Base-by-base conservation (phyloP, 2,797 vertebrate species). In the Sandelia bainsii region DNA sequence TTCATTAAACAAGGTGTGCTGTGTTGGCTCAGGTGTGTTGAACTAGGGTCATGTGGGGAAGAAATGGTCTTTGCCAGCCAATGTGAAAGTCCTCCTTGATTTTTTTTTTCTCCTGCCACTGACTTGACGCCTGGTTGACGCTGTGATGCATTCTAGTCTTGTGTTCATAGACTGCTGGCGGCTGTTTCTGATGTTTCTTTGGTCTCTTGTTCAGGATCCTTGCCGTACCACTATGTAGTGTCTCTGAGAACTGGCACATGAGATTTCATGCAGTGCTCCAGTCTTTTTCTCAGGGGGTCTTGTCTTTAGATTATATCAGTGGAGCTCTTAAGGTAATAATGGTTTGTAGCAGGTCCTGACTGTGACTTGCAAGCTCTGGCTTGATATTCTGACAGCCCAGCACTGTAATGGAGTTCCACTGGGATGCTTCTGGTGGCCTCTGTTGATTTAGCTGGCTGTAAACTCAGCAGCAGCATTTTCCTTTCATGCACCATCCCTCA, bases 301-400 rank as follows among this genome's bases (percentile, higher is more conserved):
- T 29, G 14, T 62, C 71, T 65, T 44, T 8, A 56, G 60, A 60
- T 25, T 23, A 19, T 6, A 48, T 29, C 49, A 48, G 45, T 45
- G 64, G 53, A 60, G 39, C 62, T 45, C 7, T 40, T n/a, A 16
- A 20, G 22, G 48, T 22, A 12, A 23, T 39, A 62, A 20, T 20
- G 37, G 8, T 52, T 63, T 34, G 37, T 49, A 10, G 11, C n/a
- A 19, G 22, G 34, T 34, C 23, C 10, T 42, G 42, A 48, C 25
- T 54, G 22, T 16, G 29, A 49, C 25, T 25, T 39, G 3, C 40
- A 64, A 60, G 27, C 56, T 25, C 40, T 44, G 25, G 25, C 9
- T 3, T 13, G 12, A 49, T 42, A 9, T 23, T 53, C 46, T 59
- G 42, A 57, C 50, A 60, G 77, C 4, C n/a, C 11, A 10, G 63